These are phyloP conservation scores for Anodontia alba DNA, from an alignment of 2,888 invertebrate genomes.

Conservation along the genomic window DNA sequence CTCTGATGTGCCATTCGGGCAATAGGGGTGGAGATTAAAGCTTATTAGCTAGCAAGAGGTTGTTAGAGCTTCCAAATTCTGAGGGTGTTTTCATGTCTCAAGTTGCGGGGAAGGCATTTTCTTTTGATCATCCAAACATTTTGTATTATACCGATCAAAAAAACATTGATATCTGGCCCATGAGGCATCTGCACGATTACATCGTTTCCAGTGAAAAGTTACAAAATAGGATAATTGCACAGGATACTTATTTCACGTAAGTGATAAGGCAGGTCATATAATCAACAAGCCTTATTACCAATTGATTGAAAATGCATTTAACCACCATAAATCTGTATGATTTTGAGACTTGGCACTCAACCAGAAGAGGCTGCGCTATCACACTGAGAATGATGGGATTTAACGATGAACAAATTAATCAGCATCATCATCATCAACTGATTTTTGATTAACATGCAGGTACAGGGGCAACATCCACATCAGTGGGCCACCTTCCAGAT, in stretches of 20 bases:
- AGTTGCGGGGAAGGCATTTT: neutral
- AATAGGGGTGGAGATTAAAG: neutral
- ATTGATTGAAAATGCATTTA: slow-evolving; percentile 4
- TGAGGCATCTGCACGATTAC: neutral
- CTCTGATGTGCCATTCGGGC: neutral
- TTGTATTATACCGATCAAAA: neutral
- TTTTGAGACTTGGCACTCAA: neutral
- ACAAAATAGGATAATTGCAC: neutral
- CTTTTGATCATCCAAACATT: slow-evolving; percentile 1
- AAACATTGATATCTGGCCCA: neutral
- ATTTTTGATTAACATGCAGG: neutral
- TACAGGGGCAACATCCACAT: neutral
- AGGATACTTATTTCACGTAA: slow-evolving; percentile 2
- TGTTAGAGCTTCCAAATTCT: neutral
- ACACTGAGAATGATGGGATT: slow-evolving; percentile 9
- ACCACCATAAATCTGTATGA: neutral
- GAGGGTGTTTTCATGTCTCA: neutral
- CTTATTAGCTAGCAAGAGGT: neutral
- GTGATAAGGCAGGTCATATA: neutral
- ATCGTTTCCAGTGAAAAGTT: neutral
- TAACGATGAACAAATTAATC: neutral
- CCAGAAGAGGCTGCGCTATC: slow-evolving; percentile 1
- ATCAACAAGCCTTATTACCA: slow-evolving; percentile 1
- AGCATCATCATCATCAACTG: neutral
- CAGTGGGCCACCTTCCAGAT: too few species aligned